Evolutionary conservation across 2,888 invertebrate species (phyloP), one percentile per base, ranked within the genome.

Genomic region (Gymnocheta viridis): DNA sequence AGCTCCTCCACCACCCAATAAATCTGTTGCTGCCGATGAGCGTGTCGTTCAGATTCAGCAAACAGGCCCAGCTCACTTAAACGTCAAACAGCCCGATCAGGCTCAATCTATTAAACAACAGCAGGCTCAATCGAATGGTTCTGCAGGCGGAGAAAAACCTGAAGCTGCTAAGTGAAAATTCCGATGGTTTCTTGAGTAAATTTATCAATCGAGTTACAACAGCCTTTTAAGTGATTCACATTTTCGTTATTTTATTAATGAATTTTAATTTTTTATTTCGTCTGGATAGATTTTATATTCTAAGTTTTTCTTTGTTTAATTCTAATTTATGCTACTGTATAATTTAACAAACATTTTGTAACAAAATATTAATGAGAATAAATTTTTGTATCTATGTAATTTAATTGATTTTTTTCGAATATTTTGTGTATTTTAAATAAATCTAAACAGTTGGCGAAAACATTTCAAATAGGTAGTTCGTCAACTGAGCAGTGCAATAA

Each of bases 1-100:
- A 93, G 94, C 87, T 95, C 96, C 95, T 0, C 96, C 95, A 66
- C 93, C 90, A 85, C 88, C 91, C 62, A 90, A 86, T 35, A 87
- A 89, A 67, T 87, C 89, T 27, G 82, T 86, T 60, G 84, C 87
- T 66, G 89, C 89, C n/a, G 87, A 87, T 38, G 91, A 91, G 78
- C 92, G 94, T 69, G 88, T 93, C 0, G 91, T 95, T 1, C 93
- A 93, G n/a, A 82, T 82, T 49, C 82, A 74, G 12, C 94, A 94
- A 49, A 94, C 94, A 0, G 94, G 94, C 2, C 94, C 94, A 0
- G 93, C 94, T 14, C 90, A 90, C 56, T 86, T 90, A 66, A 90
- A 87, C 66, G 86, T 90, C 3, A 90, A 89, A 84, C 72, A 81
- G 24, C 87, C 86, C 9, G 86, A 88, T 62, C 47, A 54, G 38